A percentile compares a stretch with the other conserved stretches of the same genome.
These are phyloP conservation scores for Gopherus evgoodei DNA, from an alignment of 2,113 vertebrate species.

Conservation along the genomic window DNA sequence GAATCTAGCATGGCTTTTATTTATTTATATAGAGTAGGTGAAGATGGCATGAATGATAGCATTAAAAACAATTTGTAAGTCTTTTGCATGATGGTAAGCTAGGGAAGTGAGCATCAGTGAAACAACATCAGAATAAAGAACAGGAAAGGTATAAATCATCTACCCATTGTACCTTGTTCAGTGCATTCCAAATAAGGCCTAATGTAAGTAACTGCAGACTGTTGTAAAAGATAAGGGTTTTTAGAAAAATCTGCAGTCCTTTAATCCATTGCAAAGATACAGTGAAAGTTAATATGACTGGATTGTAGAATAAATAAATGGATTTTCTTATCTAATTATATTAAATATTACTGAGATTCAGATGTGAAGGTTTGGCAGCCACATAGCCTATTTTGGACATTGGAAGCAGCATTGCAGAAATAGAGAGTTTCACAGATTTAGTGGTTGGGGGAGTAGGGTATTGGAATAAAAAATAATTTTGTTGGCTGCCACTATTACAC, in stretches of 20 bases:
- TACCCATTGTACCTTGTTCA: not conserved
- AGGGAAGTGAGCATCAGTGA: not conserved
- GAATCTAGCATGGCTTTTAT: not conserved
- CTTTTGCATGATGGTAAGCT: not conserved
- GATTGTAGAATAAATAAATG: not conserved
- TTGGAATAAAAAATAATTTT: not conserved
- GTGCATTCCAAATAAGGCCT: not conserved
- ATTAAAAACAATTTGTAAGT: not conserved
- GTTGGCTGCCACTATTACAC: not conserved
- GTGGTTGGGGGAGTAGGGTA: not conserved
- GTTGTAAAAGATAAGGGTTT: not conserved
- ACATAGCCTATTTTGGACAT: not conserved
- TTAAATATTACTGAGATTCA: not conserved
- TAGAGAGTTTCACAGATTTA: not conserved
- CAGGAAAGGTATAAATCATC: not conserved
- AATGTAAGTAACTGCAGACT: not conserved
- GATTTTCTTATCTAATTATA: not conserved
- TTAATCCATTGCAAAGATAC: not conserved
- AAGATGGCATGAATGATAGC: not conserved
- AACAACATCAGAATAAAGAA: not conserved
- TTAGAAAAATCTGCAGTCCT: not conserved
- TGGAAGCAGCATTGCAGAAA: rapidly evolving
- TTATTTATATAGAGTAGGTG: not conserved
- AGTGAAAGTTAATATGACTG: not conserved
- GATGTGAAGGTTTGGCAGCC: not conserved